A percentile compares a stretch with the other conserved stretches of the same genome.
phyloP scores from a whole-genome alignment of 1,140 invertebrate genomes.

The Amphibalanus amphitrite region DNA sequence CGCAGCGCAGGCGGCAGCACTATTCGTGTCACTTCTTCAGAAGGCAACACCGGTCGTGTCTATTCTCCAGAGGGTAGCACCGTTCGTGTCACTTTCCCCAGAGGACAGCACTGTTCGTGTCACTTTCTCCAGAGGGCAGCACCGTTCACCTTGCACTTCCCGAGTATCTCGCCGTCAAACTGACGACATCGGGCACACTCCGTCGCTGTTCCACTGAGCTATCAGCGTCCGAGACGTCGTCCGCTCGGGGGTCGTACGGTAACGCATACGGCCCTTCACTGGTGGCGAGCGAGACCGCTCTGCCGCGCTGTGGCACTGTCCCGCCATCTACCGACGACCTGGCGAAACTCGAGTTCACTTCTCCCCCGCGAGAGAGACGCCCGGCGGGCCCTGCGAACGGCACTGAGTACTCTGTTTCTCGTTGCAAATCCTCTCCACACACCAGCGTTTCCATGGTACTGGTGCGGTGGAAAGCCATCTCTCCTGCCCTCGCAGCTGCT shows the following conservation, averaged over 20 bases:
- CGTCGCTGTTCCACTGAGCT: neutral
- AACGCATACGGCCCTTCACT: neutral
- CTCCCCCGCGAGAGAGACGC: too few species aligned
- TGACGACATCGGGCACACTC: neutral
- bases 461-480: neutral
- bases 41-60: too few species aligned
- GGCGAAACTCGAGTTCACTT: neutral
- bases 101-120: too few species aligned
- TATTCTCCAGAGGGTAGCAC: too few species aligned
- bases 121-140: too few species aligned
- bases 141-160: too few species aligned
- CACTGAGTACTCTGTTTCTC: neutral
- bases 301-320: neutral
- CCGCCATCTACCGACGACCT: neutral
- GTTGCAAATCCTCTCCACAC: neutral
- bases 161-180: neutral
- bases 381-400: neutral
- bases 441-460: neutral
- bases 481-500: neutral
- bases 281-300: neutral
- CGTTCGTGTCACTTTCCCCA: too few species aligned
- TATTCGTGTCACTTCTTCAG: too few species aligned
- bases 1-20: too few species aligned
- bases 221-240: neutral
- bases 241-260: neutral